Percentiles rank a stretch among this genome's conserved stretches.
These are phyloP conservation scores for Molossus alvarezi DNA, from an alignment of 2,797 vertebrate genomes.

Conservation along the genomic window DNA sequence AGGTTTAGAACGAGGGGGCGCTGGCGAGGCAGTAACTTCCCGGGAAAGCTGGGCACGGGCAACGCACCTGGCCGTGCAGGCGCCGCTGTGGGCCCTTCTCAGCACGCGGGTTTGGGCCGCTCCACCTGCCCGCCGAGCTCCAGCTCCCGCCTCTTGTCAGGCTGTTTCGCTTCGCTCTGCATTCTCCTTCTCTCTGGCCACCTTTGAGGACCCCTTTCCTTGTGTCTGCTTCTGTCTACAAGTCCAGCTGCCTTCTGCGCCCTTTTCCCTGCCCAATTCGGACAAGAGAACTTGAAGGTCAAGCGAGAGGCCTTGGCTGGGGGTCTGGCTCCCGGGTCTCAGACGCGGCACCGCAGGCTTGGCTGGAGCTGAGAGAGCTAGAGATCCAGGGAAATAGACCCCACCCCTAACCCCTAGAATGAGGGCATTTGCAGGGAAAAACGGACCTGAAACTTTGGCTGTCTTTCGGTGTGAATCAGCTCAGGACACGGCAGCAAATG, in stretches of 20 bases:
- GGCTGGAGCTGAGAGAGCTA: background rate
- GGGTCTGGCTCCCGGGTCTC: background rate
- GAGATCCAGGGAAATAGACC: background rate
- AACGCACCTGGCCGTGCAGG: background rate
- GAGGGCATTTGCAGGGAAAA: background rate
- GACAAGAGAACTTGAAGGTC: background rate
- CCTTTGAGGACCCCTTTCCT: background rate
- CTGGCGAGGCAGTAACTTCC: slow-evolving; percentile 25
- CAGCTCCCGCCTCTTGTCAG: background rate
- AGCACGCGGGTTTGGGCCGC: background rate
- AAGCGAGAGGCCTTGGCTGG: background rate
- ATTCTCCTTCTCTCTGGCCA: background rate
- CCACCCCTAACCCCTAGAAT: background rate
- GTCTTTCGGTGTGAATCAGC: background rate
- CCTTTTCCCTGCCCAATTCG: background rate
- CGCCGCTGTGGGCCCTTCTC: slow-evolving; percentile 16
- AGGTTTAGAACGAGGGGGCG: slow-evolving; percentile 32
- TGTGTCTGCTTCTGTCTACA: background rate
- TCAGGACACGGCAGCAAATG: background rate
- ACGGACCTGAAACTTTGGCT: slow-evolving; percentile 9
- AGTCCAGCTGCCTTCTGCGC: background rate
- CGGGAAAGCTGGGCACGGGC: background rate
- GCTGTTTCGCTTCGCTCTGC: background rate
- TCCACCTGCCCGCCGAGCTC: background rate
- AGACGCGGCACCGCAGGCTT: fast-evolving